Percentiles rank a stretch among this genome's conserved stretches.
Conservation (phyloP, 2,888 invertebrate species). For the Ferrisia virgata region DNA sequence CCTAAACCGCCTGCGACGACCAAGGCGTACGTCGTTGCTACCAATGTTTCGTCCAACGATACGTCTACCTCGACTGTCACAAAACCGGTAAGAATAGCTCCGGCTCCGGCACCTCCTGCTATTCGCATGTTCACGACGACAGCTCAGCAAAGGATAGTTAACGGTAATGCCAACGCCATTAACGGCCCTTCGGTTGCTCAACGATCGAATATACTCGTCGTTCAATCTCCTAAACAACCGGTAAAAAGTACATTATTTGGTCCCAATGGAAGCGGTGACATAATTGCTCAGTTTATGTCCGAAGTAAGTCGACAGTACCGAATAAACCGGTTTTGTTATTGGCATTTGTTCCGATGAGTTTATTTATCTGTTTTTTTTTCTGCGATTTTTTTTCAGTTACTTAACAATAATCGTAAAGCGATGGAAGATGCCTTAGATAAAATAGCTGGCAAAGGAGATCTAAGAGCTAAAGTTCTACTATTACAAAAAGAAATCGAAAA, state of each 20-base stretch:
- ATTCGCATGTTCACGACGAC: not conserved
- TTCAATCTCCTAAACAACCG: not conserved
- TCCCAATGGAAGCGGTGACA: not conserved
- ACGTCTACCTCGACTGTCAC: not conserved
- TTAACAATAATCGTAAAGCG: constrained; percentile 60
- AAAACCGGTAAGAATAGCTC: not conserved
- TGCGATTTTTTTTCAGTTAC: constrained; percentile 31
- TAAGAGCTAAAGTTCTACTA: constrained; percentile 61
- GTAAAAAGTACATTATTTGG: not conserved
- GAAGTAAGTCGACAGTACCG: not conserved
- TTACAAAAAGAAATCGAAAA: constrained; percentile 69
- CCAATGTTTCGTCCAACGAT: not conserved
- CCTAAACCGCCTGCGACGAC: not conserved
- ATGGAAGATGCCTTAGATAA: constrained; percentile 67
- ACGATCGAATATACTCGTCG: not conserved
- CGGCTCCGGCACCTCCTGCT: not conserved
- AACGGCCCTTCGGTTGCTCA: not conserved
- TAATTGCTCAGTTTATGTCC: not conserved
- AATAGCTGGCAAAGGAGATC: constrained; percentile 58
- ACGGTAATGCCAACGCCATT: not conserved
- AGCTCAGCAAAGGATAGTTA: not conserved
- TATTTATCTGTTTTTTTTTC: not conserved
- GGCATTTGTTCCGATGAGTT: too few relatives aligned
- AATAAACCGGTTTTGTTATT: not conserved
- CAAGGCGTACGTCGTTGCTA: not conserved